Evolutionary conservation across 2,113 vertebrate genomes (phyloP), one percentile per base, ranked within the genome.

Genomic region (Pangasianodon gigas): DNA sequence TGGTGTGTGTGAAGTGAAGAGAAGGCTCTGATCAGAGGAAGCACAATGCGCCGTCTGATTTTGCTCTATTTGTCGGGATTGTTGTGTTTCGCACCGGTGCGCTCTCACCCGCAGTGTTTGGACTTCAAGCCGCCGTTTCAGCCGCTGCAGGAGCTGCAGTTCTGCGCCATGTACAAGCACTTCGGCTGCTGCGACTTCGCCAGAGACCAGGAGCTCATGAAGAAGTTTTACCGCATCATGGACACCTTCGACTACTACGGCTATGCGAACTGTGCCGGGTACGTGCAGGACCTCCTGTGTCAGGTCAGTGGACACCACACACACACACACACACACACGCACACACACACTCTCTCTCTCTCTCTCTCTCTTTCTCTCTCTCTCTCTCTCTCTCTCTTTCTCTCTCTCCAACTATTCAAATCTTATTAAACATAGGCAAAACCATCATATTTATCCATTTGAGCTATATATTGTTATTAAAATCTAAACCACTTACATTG

Each of bases 81-180:
- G 2, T 29, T 93, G 1, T 90, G 89, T 52, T 4, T 90, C 75
- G n/a, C 92, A 91, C 92, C 95, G 90, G 95, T 88, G 7, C 90
- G 82, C 51, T 89, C 90, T 51, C 98, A 99, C 93, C 98, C 98
- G 16, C 98, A 99, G 93, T 99, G 98, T 94, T 91, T 99, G 96
- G 98, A 99, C 93, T 99, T 98, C 91, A 98, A 97, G 93, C 97
- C 98, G 48, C 98, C 98, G n/a, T 99, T 98, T 93, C 94, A 96
- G 90, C 97, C 98, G 56, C 95, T 93, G 67, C 90, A 90, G 85
- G 95, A 96, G 92, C 97, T 99, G 85, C 88, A 94, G 88, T 98
- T 99, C 91, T 99, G 98, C 95, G 90, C 94, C 0, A 97, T 96
- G 94, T 99, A 98, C 95, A 94, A 94, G 67, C 93, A 96, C 75